Conservation (phyloP, 2,797 vertebrate genomes). For the Oryzias sinensis region DNA sequence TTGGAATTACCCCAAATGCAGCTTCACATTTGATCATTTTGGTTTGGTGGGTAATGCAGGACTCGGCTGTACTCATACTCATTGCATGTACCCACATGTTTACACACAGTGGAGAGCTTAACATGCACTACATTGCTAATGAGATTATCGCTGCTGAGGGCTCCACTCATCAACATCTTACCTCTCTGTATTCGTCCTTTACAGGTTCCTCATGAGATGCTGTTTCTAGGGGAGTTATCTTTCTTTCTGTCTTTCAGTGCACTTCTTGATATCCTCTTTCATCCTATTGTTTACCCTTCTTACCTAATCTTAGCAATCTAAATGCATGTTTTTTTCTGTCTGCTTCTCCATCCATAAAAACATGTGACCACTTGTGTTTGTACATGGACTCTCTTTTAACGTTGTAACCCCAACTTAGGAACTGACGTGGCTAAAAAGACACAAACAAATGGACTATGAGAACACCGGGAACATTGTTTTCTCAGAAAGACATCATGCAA, state of each 20-base stretch:
- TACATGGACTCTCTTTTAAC: too few relatives aligned
- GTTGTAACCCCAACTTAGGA: too few relatives aligned
- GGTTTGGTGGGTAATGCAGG: constrained; percentile 46
- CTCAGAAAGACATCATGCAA: too few relatives aligned
- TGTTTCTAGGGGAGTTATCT: constrained; percentile 3
- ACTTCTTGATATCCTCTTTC: constrained; percentile 4
- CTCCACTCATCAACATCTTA: constrained; percentile 58
- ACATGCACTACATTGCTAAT: constrained; percentile 59
- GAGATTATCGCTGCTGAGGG: constrained; percentile 67
- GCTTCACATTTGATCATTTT: constrained; percentile 64
- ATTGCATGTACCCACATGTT: constrained; percentile 9
- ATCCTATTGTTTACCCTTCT: not conserved
- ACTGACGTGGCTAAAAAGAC: too few relatives aligned
- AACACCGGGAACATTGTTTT: too few relatives aligned
- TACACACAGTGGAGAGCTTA: constrained; percentile 47
- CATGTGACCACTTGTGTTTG: too few relatives aligned
- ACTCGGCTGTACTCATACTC: constrained; percentile 16
- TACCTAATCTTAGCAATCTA: not conserved
- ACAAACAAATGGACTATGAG: too few relatives aligned
- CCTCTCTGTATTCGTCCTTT: constrained; percentile 34
- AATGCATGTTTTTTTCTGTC: not conserved
- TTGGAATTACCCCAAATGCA: constrained; percentile 68
- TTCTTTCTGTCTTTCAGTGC: not conserved
- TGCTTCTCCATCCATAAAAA: too few relatives aligned
- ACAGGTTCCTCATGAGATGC: constrained; percentile 16